A percentile compares a stretch with the other conserved stretches of the same genome.
phyloP scores from a whole-genome alignment of 92 coral and sea anemone species.

The Scolanthus callimorphus region DNA sequence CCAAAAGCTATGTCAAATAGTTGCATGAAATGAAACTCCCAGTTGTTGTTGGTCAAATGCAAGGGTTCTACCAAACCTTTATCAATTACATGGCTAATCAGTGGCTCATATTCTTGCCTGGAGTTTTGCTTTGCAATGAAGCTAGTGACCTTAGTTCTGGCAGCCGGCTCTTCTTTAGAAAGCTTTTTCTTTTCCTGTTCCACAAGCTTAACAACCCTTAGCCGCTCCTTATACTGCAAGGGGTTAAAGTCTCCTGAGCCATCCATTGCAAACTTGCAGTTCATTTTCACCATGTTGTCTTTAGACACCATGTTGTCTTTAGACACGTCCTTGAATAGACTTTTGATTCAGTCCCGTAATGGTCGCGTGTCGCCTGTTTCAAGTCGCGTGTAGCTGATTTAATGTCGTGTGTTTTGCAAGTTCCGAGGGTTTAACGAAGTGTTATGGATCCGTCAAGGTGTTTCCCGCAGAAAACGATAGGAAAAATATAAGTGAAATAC shows the following conservation, averaged over 20 bases:
- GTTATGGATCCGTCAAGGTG: too few species aligned
- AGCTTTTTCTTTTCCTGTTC: background rate
- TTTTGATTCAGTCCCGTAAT: too few species aligned
- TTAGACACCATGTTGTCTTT: too few species aligned
- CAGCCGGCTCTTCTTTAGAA: slow-evolving; percentile 7
- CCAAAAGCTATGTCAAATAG: slow-evolving; percentile 13
- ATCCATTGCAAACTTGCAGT: background rate
- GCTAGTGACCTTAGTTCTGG: slow-evolving; percentile 33
- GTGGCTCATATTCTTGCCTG: slow-evolving; percentile 31
- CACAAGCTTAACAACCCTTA: background rate
- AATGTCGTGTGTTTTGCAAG: too few species aligned
- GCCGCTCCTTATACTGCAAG: background rate
- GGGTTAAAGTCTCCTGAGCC: background rate
- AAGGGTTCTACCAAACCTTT: slow-evolving; percentile 42
- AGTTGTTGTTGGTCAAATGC: slow-evolving; percentile 37
- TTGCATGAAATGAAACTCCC: slow-evolving; percentile 32
- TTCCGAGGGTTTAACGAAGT: too few species aligned
- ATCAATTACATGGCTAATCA: slow-evolving; percentile 30
- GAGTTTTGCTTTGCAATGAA: slow-evolving; percentile 36
- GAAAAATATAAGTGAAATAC: too few species aligned
- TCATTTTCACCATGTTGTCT: too few species aligned
- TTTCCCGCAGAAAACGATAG: too few species aligned
- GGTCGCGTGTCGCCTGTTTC: too few species aligned
- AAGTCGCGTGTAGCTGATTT: too few species aligned
- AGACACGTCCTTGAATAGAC: too few species aligned